Conservation (phyloP, 1,140 invertebrate species). For the Mylabris phalerata region DNA sequence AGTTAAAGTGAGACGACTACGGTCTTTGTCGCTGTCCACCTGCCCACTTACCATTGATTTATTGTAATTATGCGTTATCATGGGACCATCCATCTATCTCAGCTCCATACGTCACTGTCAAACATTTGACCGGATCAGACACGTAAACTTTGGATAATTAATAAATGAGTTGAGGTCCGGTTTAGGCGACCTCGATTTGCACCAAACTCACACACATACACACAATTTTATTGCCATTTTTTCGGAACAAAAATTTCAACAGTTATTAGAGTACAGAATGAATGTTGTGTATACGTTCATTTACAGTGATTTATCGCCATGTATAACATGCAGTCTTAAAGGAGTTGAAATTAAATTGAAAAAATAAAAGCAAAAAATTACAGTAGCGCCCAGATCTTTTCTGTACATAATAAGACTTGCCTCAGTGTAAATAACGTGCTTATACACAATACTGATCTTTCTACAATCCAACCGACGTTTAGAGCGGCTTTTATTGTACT, state of each 20-base stretch:
- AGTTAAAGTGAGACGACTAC: too few species aligned
- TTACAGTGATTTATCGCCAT: too few species aligned
- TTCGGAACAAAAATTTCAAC: too few species aligned
- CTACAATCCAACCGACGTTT: slow-evolving; percentile 19
- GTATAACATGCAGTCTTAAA: too few species aligned
- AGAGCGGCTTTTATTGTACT: slow-evolving; percentile 31
- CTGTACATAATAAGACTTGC: too few species aligned
- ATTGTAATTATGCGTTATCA: slow-evolving; percentile 39
- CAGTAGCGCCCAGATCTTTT: too few species aligned
- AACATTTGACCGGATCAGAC: slow-evolving; percentile 13
- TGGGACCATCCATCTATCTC: slow-evolving; percentile 30
- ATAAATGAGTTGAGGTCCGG: slow-evolving; percentile 9
- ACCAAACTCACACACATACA: background rate
- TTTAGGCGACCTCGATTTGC: background rate
- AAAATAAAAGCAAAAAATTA: too few species aligned
- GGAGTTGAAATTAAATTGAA: too few species aligned
- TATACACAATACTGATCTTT: slow-evolving; percentile 15
- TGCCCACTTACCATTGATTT: slow-evolving; percentile 39
- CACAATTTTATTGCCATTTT: too few species aligned
- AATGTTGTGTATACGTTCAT: too few species aligned
- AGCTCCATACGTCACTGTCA: slow-evolving; percentile 17
- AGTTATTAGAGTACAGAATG: too few species aligned
- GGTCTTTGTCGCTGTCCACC: slow-evolving; percentile 30
- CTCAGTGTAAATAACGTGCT: too few species aligned
- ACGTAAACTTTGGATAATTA: slow-evolving; percentile 11